Conservation (phyloP, 2,888 invertebrate genomes). For the Pycnomerus fuliginosus region DNA sequence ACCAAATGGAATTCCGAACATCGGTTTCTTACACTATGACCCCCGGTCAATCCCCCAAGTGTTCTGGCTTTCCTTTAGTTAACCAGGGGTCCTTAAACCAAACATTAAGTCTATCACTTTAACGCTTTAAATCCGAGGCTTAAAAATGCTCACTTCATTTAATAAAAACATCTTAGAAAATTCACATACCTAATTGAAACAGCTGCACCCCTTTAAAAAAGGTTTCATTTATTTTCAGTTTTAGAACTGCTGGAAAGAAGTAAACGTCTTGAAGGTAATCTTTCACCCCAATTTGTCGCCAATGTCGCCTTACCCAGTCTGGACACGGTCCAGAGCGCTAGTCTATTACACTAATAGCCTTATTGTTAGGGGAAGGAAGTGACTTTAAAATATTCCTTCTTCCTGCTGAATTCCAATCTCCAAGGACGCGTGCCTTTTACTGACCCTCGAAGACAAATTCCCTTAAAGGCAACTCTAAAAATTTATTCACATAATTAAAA, state of each 20-base stretch:
- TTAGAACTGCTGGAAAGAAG: slow-evolving; percentile 31
- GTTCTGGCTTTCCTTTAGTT: slow-evolving; percentile 42
- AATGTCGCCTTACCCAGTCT: slow-evolving; percentile 50
- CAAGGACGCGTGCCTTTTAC: slow-evolving; percentile 22
- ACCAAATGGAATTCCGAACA: slow-evolving; percentile 44
- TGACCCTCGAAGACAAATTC: no score
- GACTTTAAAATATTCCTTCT: slow-evolving; percentile 48
- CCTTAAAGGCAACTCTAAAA: no score
- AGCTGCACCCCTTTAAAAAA: no score
- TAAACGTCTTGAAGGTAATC: slow-evolving; percentile 48
- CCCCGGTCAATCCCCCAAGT: slow-evolving; percentile 46
- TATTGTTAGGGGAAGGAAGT: slow-evolving; percentile 48
- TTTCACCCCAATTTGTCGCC: slow-evolving; percentile 55
- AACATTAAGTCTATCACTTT: no score
- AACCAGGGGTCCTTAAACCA: slow-evolving; percentile 30
- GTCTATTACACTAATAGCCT: slow-evolving; percentile 54
- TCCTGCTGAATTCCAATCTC: slow-evolving; percentile 37
- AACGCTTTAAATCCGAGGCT: no score
- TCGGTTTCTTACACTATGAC: slow-evolving; percentile 45
- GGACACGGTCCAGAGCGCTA: slow-evolving; percentile 52
- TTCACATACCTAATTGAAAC: no score
- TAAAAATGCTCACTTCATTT: no score
- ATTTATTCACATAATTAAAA: no score
- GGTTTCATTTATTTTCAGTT: no score
- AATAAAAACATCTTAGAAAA: no score